Evolutionary conservation across 2,113 vertebrate species (phyloP), one percentile per base, ranked within the genome.

Genomic region (Brachirus orientalis): DNA sequence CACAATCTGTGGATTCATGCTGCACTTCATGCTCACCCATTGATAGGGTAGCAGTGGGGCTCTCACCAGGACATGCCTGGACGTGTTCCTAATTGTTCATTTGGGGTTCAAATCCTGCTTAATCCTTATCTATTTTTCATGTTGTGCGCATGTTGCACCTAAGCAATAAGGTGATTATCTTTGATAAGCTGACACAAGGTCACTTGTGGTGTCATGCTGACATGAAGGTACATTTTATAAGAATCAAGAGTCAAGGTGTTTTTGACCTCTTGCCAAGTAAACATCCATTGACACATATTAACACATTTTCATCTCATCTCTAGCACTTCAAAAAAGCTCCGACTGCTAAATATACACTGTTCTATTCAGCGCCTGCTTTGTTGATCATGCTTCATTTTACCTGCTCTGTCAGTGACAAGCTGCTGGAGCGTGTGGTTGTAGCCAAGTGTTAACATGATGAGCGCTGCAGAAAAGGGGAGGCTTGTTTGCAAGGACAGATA

Each of bases 41-140:
- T 73, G 68, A 77, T 63, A 58, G 52, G 77, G 60, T 68, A 72
- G 77, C 70, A 67, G 73, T 11, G 68, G 75, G 79, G 63, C 38
- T 19, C 73, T 77, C 38, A 10, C 18, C 51, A 37, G 69, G 65
- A 80, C 88, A 84, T 80, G 88, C 66, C 79, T n/a, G 1, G 63
- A 63, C 86, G 69, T 88, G 84, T 85, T 55, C 75, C 65, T 75
- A 58, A 87, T 89, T 82, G 71, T 83, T 69, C 72, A 72, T 77
- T 37, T 37, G 46, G 58, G 57, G 64, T 37, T 86, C 13, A 63
- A 70, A 76, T 87, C 72, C 71, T 37, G 44, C 69, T 69, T 63
- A 53, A 61, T 78, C 63, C 51, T 33, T 18, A 44, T 75, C 38
- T 47, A 10, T 66, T 69, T 51, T 46, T 51, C 18, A 36, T 53